Conservation (phyloP, 2,888 invertebrate genomes). For the Rutpela maculata region DNA sequence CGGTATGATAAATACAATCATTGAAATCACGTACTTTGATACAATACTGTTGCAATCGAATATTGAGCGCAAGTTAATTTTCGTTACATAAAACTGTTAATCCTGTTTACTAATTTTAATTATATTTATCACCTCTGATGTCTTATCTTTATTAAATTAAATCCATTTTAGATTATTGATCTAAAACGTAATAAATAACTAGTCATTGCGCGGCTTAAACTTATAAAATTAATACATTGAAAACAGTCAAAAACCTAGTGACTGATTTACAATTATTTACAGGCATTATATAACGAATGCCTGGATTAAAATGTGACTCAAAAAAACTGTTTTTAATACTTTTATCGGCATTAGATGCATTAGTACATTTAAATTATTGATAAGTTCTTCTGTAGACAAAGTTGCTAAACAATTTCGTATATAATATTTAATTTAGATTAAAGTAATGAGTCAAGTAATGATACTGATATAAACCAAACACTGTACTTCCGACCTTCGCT, state of each 20-base stretch:
- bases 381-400: background rate
- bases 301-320: background rate
- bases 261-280: background rate
- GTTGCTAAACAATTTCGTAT: no score
- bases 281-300: background rate
- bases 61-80: background rate
- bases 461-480: background rate
- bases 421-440: no score
- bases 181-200: background rate
- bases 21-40: no score
- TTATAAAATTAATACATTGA: background rate
- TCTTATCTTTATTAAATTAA: constrained; percentile 2
- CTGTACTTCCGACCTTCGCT: background rate
- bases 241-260: background rate
- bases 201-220: background rate
- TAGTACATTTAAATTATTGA: background rate
- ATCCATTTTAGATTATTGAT: background rate
- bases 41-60: no score
- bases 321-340: background rate
- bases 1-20: no score
- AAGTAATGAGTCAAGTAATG: background rate
- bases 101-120: background rate
- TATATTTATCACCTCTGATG: background rate
- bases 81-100: background rate
- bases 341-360: background rate